Base-by-base conservation (phyloP, 2,888 invertebrate genomes). In the Cryptocephalus moraei region DNA sequence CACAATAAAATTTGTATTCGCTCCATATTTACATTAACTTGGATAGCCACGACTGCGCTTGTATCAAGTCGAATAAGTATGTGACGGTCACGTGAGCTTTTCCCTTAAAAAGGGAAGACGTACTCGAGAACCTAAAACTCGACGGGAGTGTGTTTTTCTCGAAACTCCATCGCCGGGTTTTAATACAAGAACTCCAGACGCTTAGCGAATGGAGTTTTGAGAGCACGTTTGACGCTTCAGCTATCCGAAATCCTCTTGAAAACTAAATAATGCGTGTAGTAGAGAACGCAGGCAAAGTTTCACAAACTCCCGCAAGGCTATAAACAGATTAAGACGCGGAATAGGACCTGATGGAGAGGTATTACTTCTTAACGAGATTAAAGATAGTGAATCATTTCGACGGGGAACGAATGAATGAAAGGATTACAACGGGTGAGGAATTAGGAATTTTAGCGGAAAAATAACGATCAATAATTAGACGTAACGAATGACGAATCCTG, bases 311-410 rank as follows among this genome's bases (percentile, higher is more conserved):
- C 61, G 56, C 56, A 51, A 57, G 61, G 59, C 63, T 59, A 64
- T 67, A 68, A 68, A 67, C 67, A 67, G 69, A 69, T 69, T 69
- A 67, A 64, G 62, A 65, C 65, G 61, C 60, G 62, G 62, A 67
- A 67, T 66, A 61, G 64, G 63, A 60, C 61, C 62, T 65, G 64
- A 66, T 63, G 66, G 63, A 65, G 62, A 65, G 65, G 65, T 65
- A 66, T 68, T 67, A 67, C 62, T 60, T 55, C 60, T 62, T 67
- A 66, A 69, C 64, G 56, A 64, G 67, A 67, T 67, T 67, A 65
- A 62, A 57, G 60, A 60, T 61, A 57, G 52, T 61, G 61, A 62
- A 63, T 64, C 62, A 61, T 60, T 22, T 22, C 22, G 22, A 22
- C 61, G 56, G 54, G 51, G 56, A 58, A 51, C 52, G 60, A 58